Base-by-base conservation (phyloP, 2,888 invertebrate species). In the Rhagonycha lutea region DNA sequence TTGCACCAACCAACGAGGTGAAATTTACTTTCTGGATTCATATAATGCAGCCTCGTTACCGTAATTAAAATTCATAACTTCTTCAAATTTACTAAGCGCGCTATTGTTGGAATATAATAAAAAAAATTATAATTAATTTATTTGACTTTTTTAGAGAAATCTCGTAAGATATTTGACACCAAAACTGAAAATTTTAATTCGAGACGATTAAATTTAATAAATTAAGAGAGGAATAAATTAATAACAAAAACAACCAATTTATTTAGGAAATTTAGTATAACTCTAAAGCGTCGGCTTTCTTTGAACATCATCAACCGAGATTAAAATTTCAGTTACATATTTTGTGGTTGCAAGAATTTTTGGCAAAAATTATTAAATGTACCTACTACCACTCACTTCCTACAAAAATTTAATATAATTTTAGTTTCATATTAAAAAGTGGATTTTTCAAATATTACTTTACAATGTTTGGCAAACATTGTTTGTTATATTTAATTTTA, bases 51-150 rank as follows among this genome's bases (percentile, higher is more conserved):
- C 61, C 68, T 72, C 72, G 61, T 72, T 72, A 72, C 32, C 60
- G 72, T 61, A 72, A 72, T 72, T 72, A 72, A 72, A 72, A 72
- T 72, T 68, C 72, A 72, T 68, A 68, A 47, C 68, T 24, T 28
- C 61, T 68, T 68, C 61, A 68, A 68, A 24, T 26, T 47, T 61
- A n/a, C 12, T 61, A 68, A 67, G 26, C 72, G 26, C 72, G 29
- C 72, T 68, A 67, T 72, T 72, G 72, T 72, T 72, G 10, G 24
- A 61, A 69, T 69, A 47, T 47, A 47, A 47, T 47, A 47, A 47
- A 47, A 47, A 47, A 47, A 47, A 47, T 47, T 47, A 47, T 47
- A 47, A 47, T 47, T 47, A 47, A 47, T 47, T 47, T 47, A n/a
- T n/a, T n/a, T 47, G 47, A 47, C 47, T n/a, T 47, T 47, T 47